These are phyloP conservation scores for Apotomis capreana DNA, from an alignment of 2,888 invertebrate species.

Conservation along the genomic window DNA sequence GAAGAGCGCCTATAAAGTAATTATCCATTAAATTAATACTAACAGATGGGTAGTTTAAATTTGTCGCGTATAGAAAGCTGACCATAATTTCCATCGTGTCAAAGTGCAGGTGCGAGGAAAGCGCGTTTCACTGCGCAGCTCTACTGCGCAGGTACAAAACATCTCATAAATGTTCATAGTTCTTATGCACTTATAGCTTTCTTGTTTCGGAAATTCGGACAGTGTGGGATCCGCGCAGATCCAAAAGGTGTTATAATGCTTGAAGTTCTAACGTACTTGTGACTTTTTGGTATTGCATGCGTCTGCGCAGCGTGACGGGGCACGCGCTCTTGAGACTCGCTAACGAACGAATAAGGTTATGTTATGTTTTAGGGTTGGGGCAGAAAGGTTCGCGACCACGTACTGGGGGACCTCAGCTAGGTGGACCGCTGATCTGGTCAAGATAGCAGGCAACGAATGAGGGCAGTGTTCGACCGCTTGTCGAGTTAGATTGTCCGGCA, in stretches of 20 bases:
- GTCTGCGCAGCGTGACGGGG: slow-evolving; percentile 2
- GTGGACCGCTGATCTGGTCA: too few relatives aligned
- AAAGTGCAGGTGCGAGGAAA: slow-evolving; percentile 71
- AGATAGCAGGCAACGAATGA: too few relatives aligned
- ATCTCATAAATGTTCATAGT: neutral
- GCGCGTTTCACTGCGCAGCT: slow-evolving; percentile 62
- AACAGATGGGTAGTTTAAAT: neutral
- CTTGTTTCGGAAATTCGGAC: neutral
- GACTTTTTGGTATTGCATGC: neutral
- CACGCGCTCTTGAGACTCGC: slow-evolving; percentile 1
- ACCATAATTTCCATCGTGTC: slow-evolving; percentile 49
- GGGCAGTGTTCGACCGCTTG: too few relatives aligned
- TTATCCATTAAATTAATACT: slow-evolving; percentile 6
- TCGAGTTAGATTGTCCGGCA: too few relatives aligned
- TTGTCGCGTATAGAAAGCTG: slow-evolving; percentile 26
- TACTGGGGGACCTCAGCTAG: too few relatives aligned
- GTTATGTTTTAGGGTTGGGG: neutral
- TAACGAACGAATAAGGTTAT: slow-evolving; percentile 11
- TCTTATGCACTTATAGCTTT: neutral
- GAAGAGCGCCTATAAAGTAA: neutral
- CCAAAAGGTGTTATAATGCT: neutral
- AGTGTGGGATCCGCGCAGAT: neutral
- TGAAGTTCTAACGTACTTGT: neutral
- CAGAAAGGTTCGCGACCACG: too few relatives aligned
- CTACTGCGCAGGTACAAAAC: slow-evolving; percentile 26